Percentiles rank a stretch among this genome's conserved stretches.
phyloP scores from a whole-genome alignment of 2,797 vertebrate genomes.

The Clamator glandarius region DNA sequence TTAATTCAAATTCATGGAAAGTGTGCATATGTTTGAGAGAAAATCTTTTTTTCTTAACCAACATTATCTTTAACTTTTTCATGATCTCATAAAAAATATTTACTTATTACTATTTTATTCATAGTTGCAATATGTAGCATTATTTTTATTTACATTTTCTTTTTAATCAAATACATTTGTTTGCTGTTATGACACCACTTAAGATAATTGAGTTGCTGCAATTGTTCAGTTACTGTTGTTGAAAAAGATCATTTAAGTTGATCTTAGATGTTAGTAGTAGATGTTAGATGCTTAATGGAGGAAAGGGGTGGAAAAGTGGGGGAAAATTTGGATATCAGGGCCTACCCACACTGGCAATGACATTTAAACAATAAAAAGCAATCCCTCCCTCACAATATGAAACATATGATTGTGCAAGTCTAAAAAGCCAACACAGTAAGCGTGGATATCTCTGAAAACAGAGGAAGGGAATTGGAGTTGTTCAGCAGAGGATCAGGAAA shows the following conservation, averaged over 20 bases:
- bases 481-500: background rate
- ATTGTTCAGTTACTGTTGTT: slow-evolving; percentile 40
- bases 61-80: background rate
- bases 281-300: background rate
- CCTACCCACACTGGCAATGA: slow-evolving; percentile 8
- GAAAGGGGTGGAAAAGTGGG: background rate
- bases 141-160: slow-evolving; percentile 31
- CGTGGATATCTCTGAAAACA: background rate
- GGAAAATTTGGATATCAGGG: slow-evolving; percentile 16
- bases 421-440: slow-evolving; percentile 26
- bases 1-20: background rate
- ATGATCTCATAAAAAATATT: background rate
- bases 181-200: slow-evolving; percentile 35
- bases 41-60: background rate
- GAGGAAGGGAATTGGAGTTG: background rate
- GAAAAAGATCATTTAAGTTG: slow-evolving; percentile 19
- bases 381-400: slow-evolving; percentile 36
- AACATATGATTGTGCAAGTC: slow-evolving; percentile 45
- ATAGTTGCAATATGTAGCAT: background rate
- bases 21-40: background rate
- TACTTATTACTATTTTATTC: background rate
- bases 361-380: slow-evolving; percentile 51
- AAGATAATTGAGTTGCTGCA: slow-evolving; percentile 23
- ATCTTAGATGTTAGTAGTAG: slow-evolving; percentile 38
- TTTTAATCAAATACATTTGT: slow-evolving; percentile 26